Evolutionary conservation across 2,888 invertebrate species (phyloP), one percentile per base, ranked within the genome.

Genomic region (Cheilosia impressa): DNA sequence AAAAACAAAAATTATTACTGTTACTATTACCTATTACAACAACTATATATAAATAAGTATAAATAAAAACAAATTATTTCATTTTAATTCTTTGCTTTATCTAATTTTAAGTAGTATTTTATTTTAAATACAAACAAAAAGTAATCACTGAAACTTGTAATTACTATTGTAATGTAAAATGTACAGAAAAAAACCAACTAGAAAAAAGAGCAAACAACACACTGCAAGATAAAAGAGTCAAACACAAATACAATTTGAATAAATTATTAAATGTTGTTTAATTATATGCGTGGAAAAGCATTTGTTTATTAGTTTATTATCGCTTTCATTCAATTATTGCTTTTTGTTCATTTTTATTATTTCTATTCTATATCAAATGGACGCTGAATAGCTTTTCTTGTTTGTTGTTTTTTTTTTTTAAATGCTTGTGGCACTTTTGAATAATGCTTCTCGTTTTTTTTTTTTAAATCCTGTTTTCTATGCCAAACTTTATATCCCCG

Each of bases 191-290:
- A 9, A 57, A 57, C 4, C 22, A 45, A 53, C 52, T 52, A 50
- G 24, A 38, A 66, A 66, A 58, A 57, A 47, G 41, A 34, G 38
- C n/a, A 68, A 79, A 65, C 63, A 73, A 65, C 69, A 55, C 52
- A 76, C 38, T 22, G 57, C 22, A 38, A 62, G 45, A 69, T 17
- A 17, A 68, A 47, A 38, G 50, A 69, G 65, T 75, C 68, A 72
- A 72, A 68, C 65, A 78, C 71, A 84, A 84, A 84, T 80, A 76
- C 63, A 80, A 84, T 80, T 71, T 84, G 79, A 80, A 80, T 79
- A 75, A 80, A 84, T 75, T 80, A 76, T 80, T 71, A 62, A 60
- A 52, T 57, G 63, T 57, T 84, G 58, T 79, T 84, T 84, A 75
- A 75, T 73, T 83, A n/a, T 68, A 73, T 66, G 72, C 45, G 19